These are phyloP conservation scores for Patiria miniata DNA, from an alignment of 35 echinoderm and acorn worm genomes.

Conservation along the genomic window DNA sequence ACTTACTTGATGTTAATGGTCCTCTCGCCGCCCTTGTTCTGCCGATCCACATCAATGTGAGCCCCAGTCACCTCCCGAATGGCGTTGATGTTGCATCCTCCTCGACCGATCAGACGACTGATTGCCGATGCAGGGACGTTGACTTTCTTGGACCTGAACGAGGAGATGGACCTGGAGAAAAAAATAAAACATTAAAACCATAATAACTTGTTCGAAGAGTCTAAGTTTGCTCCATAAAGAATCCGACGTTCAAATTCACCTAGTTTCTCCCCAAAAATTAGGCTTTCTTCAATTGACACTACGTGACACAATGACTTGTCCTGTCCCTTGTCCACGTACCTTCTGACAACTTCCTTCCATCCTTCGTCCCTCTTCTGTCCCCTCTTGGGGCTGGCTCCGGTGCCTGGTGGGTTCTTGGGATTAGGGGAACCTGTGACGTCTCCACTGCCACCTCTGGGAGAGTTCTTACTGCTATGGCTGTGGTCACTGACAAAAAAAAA, in stretches of 20 bases:
- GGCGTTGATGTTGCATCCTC: conserved; percentile 96
- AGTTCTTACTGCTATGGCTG: conserved; percentile 61
- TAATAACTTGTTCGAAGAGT: background rate
- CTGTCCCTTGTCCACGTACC: too few species aligned
- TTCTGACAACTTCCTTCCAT: conserved; percentile 95
- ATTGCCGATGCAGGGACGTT: conserved; percentile 84
- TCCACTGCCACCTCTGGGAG: conserved; percentile 35
- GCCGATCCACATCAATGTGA: conserved; percentile 95
- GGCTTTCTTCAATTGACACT: too few species aligned
- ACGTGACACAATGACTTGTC: too few species aligned
- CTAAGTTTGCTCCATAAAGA: too few species aligned
- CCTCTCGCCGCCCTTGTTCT: conserved; percentile 97
- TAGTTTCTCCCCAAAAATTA: background rate
- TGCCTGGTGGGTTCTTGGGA: conserved; percentile 64
- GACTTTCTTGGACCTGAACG: conserved; percentile 94
- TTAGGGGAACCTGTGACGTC: conserved; percentile 8
- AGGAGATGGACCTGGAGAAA: background rate
- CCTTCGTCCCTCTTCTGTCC: conserved; percentile 83
- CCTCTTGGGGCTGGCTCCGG: conserved; percentile 80
- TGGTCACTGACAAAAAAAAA: background rate
- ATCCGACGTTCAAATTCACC: too few species aligned
- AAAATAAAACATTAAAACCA: background rate
- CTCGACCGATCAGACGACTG: conserved; percentile 94
- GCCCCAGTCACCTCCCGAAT: conserved; percentile 95
- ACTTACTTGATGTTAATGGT: conserved; percentile 99